Conservation (phyloP, 2,797 vertebrate genomes). For the Diplodus puntazzo region DNA sequence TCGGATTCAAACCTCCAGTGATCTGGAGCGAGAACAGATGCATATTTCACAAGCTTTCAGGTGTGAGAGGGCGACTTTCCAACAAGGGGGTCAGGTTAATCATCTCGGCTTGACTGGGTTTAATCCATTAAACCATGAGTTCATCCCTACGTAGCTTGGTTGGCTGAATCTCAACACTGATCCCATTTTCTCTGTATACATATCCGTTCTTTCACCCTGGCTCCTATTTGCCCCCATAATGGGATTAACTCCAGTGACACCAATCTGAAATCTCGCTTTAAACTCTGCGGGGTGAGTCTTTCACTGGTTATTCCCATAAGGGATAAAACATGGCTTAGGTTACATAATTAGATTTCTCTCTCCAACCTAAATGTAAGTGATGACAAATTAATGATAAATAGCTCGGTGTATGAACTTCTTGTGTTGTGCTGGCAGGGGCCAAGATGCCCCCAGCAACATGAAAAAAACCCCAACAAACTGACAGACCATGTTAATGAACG, state of each 20-base stretch:
- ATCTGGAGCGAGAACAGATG: slow-evolving; percentile 24
- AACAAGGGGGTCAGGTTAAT: slow-evolving; percentile 71
- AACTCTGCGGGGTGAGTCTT: slow-evolving; percentile 67
- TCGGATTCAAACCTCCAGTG: slow-evolving; percentile 32
- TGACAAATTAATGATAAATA: slow-evolving; percentile 70
- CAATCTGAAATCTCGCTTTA: slow-evolving; percentile 78
- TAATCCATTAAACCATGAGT: slow-evolving; percentile 76
- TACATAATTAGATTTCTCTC: slow-evolving; percentile 69
- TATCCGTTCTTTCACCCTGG: slow-evolving; percentile 69
- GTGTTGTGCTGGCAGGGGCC: slow-evolving; percentile 49
- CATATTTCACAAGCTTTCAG: slow-evolving; percentile 44
- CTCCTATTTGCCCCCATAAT: slow-evolving; percentile 71
- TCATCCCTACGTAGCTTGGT: slow-evolving; percentile 59
- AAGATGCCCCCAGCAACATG: slow-evolving; percentile 51
- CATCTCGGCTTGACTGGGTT: slow-evolving; percentile 64
- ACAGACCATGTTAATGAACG: slow-evolving; percentile 63
- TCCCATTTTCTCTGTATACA: slow-evolving; percentile 78
- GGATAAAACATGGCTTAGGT: slow-evolving; percentile 68
- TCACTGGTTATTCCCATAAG: slow-evolving; percentile 69
- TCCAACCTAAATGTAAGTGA: slow-evolving; percentile 60
- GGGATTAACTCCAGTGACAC: slow-evolving; percentile 81
- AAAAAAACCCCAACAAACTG: slow-evolving; percentile 23
- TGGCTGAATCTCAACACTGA: slow-evolving; percentile 65
- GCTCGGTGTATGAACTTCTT: slow-evolving; percentile 31
- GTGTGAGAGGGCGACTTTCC: slow-evolving; percentile 32